phyloP scores from a whole-genome alignment of 2,888 invertebrate species.

The Leucophora obtusa region DNA sequence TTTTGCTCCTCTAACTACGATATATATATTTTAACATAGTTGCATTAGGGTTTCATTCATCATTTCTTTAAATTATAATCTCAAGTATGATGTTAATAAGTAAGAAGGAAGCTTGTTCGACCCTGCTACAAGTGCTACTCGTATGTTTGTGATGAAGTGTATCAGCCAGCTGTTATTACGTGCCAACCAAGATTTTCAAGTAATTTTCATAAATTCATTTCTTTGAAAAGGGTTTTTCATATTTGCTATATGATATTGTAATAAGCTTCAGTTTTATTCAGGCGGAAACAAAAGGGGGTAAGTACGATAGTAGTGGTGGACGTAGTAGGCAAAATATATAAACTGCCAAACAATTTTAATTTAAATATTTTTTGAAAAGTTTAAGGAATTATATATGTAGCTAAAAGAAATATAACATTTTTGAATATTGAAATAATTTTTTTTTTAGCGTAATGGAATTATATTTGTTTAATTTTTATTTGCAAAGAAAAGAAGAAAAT shows the following conservation, averaged over 20 bases:
- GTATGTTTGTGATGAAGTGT: background rate
- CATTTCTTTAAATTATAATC: slow-evolving; percentile 58
- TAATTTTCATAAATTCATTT: slow-evolving; percentile 48
- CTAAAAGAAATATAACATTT: background rate
- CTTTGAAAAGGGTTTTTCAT: slow-evolving; percentile 16
- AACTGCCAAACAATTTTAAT: slow-evolving; percentile 30
- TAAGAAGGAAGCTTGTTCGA: slow-evolving; percentile 34
- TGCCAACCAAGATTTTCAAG: slow-evolving; percentile 43
- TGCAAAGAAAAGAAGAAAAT: too few relatives aligned
- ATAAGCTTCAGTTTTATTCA: slow-evolving; percentile 33
- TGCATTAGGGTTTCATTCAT: slow-evolving; percentile 47
- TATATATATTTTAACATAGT: slow-evolving; percentile 1
- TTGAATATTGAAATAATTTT: too few relatives aligned
- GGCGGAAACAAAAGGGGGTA: slow-evolving; percentile 14
- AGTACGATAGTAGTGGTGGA: background rate
- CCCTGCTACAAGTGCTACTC: slow-evolving; percentile 17
- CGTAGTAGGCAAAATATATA: background rate
- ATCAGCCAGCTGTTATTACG: slow-evolving; percentile 17
- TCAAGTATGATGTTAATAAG: slow-evolving; percentile 52
- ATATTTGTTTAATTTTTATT: too few relatives aligned
- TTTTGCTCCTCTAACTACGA: background rate
- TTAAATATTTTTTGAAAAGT: slow-evolving; percentile 15
- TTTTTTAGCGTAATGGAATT: too few relatives aligned
- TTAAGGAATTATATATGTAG: background rate
- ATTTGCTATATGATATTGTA: slow-evolving; percentile 19